Evolutionary conservation across 2,888 invertebrate species (phyloP).

Genomic region (Metacarcinus magister): DNA sequence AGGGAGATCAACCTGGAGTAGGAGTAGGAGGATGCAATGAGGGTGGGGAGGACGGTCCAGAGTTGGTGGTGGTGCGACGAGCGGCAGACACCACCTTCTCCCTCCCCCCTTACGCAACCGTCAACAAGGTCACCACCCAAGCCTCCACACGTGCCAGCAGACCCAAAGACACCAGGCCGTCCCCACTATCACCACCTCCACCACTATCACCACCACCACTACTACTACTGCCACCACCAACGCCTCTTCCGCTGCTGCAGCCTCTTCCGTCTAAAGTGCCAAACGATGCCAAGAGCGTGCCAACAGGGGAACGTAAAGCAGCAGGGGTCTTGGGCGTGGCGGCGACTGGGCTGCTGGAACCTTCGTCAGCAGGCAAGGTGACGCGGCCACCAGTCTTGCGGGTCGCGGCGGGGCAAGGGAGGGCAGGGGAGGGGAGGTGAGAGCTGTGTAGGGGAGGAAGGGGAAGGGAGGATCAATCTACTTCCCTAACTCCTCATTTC

Average conservation of each 20-base stretch:
- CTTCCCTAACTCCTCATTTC: no score
- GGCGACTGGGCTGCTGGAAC: background rate
- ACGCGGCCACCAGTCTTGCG: conserved; percentile 10
- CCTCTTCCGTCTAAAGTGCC: conserved; percentile 31
- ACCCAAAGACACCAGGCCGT: background rate
- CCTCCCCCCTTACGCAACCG: background rate
- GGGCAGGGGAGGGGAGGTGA: background rate
- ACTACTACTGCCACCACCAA: background rate
- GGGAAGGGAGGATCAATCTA: background rate
- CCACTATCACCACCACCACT: background rate
- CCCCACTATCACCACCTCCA: background rate
- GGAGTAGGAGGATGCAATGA: background rate
- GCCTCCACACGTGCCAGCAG: background rate
- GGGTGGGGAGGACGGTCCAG: background rate
- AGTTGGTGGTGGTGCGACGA: conserved; percentile 42
- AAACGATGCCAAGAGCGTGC: conserved; percentile 22
- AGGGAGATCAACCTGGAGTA: background rate
- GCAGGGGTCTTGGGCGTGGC: background rate
- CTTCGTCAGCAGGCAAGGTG: conserved; percentile 63
- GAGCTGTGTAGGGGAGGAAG: background rate
- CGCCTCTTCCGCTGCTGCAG: background rate
- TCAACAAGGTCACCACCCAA: conserved; percentile 28
- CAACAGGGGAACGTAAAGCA: background rate
- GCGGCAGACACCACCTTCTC: background rate
- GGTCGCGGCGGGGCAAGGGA: background rate